Conservation (phyloP, 2,113 vertebrate species). For the Rhea pennata region DNA sequence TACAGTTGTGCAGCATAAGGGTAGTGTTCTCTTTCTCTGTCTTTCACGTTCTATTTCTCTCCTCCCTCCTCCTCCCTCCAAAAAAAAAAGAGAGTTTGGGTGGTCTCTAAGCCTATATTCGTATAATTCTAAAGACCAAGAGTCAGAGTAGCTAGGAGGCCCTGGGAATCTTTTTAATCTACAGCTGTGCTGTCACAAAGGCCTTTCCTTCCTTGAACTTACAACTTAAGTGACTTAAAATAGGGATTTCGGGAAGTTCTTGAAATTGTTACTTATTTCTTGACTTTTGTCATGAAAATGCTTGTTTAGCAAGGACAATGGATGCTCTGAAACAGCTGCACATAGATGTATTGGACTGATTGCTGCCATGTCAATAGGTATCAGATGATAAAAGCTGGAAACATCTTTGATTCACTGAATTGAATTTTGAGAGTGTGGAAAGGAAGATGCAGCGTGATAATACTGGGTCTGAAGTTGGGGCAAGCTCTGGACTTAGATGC, state of each 20-base stretch:
- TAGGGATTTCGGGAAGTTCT: constrained; percentile 34
- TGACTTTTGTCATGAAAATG: constrained; percentile 45
- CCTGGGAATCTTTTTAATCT: constrained; percentile 52
- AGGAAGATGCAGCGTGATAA: neutral
- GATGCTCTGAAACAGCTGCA: neutral
- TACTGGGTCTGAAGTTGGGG: neutral
- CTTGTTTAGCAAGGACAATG: neutral
- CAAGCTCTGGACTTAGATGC: neutral
- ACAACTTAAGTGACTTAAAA: constrained; percentile 48
- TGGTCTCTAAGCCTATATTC: constrained; percentile 60
- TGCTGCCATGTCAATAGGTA: neutral
- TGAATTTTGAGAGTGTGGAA: constrained; percentile 7
- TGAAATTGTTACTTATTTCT: constrained; percentile 59
- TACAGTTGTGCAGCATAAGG: neutral
- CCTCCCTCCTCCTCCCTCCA: neutral
- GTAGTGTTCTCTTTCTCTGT: neutral
- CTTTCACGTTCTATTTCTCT: neutral
- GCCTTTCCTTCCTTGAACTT: constrained; percentile 38
- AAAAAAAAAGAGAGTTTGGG: constrained; percentile 29
- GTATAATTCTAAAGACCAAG: constrained; percentile 44
- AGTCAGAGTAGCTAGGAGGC: constrained; percentile 28
- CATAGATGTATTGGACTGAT: neutral
- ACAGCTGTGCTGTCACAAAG: constrained; percentile 45
- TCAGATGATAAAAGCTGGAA: neutral
- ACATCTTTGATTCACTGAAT: neutral